These are phyloP conservation scores for Rhinichthys osculus DNA, from an alignment of 2,797 vertebrate species.

Conservation along the genomic window DNA sequence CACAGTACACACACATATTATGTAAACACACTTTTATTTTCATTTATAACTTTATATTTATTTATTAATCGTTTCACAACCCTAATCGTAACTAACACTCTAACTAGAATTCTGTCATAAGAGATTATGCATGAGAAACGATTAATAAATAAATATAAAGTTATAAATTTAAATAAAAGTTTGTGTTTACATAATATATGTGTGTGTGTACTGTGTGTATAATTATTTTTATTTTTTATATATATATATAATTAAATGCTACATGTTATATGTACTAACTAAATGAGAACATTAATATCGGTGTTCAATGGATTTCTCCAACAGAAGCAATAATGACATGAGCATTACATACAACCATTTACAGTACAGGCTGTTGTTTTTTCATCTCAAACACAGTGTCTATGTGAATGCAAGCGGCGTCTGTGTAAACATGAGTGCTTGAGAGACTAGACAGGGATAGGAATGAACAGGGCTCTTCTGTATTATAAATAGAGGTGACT, in stretches of 20 bases:
- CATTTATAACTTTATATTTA: too few relatives aligned
- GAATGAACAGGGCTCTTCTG: neutral
- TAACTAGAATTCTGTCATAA: neutral
- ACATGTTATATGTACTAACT: neutral
- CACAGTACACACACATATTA: too few relatives aligned
- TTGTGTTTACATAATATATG: too few relatives aligned
- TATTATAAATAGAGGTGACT: conserved; percentile 37
- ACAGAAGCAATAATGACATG: conserved; percentile 4
- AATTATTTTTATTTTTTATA: too few relatives aligned
- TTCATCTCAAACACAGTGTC: neutral
- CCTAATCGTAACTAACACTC: neutral
- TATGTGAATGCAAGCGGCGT: neutral
- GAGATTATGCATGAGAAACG: neutral
- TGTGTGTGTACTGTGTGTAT: too few relatives aligned
- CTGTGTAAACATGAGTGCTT: neutral
- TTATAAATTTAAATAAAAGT: too few relatives aligned
- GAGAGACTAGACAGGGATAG: conserved; percentile 13
- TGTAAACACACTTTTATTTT: too few relatives aligned
- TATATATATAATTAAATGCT: neutral
- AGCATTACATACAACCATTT: neutral
- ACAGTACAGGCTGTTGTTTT: neutral
- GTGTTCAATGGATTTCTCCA: neutral
- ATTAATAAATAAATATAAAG: too few relatives aligned
- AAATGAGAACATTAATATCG: neutral
- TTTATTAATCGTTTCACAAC: too few relatives aligned